Conservation (phyloP, 2,797 vertebrate species). For the Phoxinus dragarum region DNA sequence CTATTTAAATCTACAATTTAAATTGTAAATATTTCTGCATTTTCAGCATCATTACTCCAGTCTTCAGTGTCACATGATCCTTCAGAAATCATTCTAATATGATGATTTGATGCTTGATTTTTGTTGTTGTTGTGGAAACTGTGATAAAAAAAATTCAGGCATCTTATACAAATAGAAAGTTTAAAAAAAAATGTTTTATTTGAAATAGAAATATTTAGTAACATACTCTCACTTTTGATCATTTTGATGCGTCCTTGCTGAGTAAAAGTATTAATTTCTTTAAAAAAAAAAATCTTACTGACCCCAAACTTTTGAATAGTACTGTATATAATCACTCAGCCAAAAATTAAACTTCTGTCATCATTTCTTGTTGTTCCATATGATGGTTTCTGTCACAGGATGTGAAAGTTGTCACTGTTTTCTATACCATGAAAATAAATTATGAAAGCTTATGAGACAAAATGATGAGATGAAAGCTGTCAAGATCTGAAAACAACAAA, state of each 20-base stretch:
- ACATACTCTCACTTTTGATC: background rate
- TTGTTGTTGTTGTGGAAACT: background rate
- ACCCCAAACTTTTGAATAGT: background rate
- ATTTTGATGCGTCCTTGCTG: background rate
- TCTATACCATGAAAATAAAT: background rate
- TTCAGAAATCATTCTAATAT: background rate
- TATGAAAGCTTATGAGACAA: no score
- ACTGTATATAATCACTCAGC: background rate
- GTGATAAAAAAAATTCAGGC: background rate
- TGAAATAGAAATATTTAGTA: background rate
- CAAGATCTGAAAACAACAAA: background rate
- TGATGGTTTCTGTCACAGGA: background rate
- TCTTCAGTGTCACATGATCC: background rate
- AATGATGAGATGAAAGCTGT: background rate
- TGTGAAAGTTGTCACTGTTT: background rate
- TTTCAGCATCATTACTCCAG: background rate
- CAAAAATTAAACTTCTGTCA: background rate
- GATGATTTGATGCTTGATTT: background rate
- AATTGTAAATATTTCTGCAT: background rate
- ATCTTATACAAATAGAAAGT: background rate
- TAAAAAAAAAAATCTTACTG: background rate
- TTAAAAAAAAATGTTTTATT: background rate
- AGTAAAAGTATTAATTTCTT: background rate
- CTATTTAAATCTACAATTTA: background rate
- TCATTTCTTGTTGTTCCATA: background rate